Percentiles rank a stretch among this genome's conserved stretches.
Evolutionary conservation across 2,113 vertebrate species (phyloP).

Genomic region (Mormyrus lacerda): DNA sequence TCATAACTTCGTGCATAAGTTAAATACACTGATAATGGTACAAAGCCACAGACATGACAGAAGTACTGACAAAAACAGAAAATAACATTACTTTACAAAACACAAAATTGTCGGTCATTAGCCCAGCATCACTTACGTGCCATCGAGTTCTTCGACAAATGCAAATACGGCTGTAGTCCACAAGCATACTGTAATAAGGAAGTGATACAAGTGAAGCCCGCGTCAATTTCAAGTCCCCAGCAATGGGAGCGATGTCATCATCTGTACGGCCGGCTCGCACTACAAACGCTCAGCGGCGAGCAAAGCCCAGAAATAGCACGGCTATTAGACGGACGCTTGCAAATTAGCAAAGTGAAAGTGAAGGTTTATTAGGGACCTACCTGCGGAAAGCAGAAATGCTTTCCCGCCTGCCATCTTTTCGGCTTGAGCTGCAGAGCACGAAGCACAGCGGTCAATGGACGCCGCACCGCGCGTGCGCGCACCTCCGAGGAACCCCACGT

Average conservation of each 20-base stretch:
- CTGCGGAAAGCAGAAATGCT: conserved; percentile 45
- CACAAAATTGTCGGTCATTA: background rate
- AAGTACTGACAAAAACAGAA: background rate
- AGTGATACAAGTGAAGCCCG: conserved; percentile 10
- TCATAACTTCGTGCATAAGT: background rate
- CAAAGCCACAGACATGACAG: background rate
- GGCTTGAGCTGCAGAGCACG: conserved; percentile 50
- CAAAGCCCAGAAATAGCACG: background rate
- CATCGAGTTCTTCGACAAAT: conserved; percentile 86
- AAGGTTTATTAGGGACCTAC: conserved; percentile 37
- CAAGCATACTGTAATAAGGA: conserved; percentile 49
- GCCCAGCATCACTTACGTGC: conserved; percentile 75
- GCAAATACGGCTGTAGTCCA: conserved; percentile 56
- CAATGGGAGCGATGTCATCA: background rate
- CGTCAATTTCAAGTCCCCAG: background rate
- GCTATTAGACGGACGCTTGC: no score
- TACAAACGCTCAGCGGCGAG: background rate
- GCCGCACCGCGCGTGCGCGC: conserved; percentile 46
- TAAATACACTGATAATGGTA: background rate
- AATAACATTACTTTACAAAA: background rate
- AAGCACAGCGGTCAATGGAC: conserved; percentile 38
- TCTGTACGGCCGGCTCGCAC: background rate
- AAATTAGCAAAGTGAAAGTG: background rate
- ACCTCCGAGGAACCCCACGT: background rate
- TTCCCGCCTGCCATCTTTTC: conserved; percentile 56